These are phyloP conservation scores for Rhynchophorus ferrugineus DNA, from an alignment of 1,140 invertebrate genomes.

Conservation along the genomic window DNA sequence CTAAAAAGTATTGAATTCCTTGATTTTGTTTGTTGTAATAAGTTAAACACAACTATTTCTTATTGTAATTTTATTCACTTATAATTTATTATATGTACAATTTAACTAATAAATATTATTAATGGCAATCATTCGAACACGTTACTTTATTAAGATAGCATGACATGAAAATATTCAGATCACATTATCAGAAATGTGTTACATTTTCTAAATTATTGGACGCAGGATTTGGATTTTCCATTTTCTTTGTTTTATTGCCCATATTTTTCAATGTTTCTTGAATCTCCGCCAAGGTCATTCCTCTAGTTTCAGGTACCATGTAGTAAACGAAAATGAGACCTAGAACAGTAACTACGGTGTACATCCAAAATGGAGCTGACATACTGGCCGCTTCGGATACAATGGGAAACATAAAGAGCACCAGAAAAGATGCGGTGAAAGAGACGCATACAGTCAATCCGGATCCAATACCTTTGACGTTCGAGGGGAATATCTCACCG, in stretches of 20 bases:
- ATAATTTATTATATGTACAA: too few species aligned
- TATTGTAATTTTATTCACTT: too few species aligned
- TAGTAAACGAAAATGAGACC: conserved; percentile 49
- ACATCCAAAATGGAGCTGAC: conserved; percentile 71
- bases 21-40: too few species aligned
- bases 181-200: background rate
- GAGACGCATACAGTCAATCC: conserved; percentile 18
- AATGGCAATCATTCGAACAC: too few species aligned
- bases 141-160: too few species aligned
- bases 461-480: conserved; percentile 59
- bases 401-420: conserved; percentile 64
- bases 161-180: too few species aligned
- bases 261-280: conserved; percentile 24
- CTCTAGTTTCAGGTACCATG: conserved; percentile 73
- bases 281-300: conserved; percentile 56
- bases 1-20: too few species aligned
- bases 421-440: conserved; percentile 51
- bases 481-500: conserved; percentile 70
- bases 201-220: background rate
- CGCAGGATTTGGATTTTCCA: background rate
- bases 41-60: too few species aligned
- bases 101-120: too few species aligned
- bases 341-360: conserved; percentile 49
- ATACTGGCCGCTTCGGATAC: conserved; percentile 53
- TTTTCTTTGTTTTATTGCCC: conserved; percentile 3